phyloP scores from a whole-genome alignment of 2,888 invertebrate species.

The Parnassius smintheus region DNA sequence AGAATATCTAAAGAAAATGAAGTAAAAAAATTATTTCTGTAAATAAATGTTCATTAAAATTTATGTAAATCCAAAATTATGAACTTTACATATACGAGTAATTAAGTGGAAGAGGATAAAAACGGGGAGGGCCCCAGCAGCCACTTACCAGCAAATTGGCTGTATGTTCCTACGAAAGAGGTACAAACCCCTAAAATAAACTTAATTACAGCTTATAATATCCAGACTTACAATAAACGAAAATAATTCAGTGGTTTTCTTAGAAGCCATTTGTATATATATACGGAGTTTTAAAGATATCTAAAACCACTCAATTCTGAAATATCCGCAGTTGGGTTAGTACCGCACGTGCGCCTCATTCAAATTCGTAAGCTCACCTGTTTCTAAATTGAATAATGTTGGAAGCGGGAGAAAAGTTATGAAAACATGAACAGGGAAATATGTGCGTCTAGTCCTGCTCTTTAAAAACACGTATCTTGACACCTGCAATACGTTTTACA shows the following conservation, averaged over 20 bases:
- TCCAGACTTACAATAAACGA: too few relatives aligned
- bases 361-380: conserved; percentile 68
- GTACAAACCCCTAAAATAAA: too few relatives aligned
- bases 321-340: conserved; percentile 36
- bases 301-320: conserved; percentile 39
- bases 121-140: too few relatives aligned
- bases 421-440: conserved; percentile 52
- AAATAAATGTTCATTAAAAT: too few relatives aligned
- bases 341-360: conserved; percentile 49
- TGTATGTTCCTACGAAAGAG: too few relatives aligned
- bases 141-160: too few relatives aligned
- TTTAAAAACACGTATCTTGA: background rate
- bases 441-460: conserved; percentile 27
- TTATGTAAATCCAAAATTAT: too few relatives aligned
- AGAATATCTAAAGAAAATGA: too few relatives aligned
- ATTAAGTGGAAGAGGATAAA: too few relatives aligned
- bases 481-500: background rate
- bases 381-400: conserved; percentile 73
- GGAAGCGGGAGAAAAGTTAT: conserved; percentile 71
- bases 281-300: conserved; percentile 20
- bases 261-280: conserved; percentile 11
- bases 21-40: too few relatives aligned
- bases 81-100: too few relatives aligned
- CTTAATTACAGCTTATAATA: too few relatives aligned
- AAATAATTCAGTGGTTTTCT: conserved; percentile 10